Conservation (phyloP, 2,888 invertebrate genomes). For the Tuberolachnus salignus region DNA sequence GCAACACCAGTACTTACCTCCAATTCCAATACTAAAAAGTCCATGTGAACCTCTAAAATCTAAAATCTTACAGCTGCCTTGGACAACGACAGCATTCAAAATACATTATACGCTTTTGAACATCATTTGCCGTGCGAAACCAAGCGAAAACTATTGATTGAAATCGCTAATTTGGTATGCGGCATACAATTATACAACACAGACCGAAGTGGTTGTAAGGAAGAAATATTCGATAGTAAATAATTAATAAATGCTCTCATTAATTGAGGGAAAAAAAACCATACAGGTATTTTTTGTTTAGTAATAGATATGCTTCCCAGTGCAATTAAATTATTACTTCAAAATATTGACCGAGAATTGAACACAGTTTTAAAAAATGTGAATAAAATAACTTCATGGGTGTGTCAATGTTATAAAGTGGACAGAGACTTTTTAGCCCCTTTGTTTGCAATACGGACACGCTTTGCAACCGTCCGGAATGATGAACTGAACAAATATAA, state of each 20-base stretch:
- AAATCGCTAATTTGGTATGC: slow-evolving; percentile 12
- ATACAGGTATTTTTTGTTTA: not conserved
- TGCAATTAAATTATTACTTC: not conserved
- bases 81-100: not conserved
- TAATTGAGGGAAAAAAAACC: not conserved
- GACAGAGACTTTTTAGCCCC: slow-evolving; percentile 18
- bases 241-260: not conserved
- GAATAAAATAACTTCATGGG: not conserved
- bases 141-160: slow-evolving; percentile 10
- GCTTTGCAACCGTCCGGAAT: not conserved
- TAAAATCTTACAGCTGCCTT: slow-evolving; percentile 4
- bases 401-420: slow-evolving; percentile 29
- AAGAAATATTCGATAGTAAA: slow-evolving; percentile 12
- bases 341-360: not conserved
- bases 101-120: not conserved
- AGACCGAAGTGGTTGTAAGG: not conserved
- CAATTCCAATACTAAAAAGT: too few relatives aligned
- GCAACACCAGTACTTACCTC: too few relatives aligned
- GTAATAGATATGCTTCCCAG: slow-evolving; percentile 27
- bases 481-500: slow-evolving; percentile 3
- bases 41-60: too few relatives aligned
- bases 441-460: slow-evolving; percentile 16
- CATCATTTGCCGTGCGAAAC: not conserved
- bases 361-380: not conserved
- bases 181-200: not conserved